Percentiles rank a stretch among this genome's conserved stretches.
phyloP scores from a whole-genome alignment of 2,113 vertebrate species.

The Phalacrocorax carbo region DNA sequence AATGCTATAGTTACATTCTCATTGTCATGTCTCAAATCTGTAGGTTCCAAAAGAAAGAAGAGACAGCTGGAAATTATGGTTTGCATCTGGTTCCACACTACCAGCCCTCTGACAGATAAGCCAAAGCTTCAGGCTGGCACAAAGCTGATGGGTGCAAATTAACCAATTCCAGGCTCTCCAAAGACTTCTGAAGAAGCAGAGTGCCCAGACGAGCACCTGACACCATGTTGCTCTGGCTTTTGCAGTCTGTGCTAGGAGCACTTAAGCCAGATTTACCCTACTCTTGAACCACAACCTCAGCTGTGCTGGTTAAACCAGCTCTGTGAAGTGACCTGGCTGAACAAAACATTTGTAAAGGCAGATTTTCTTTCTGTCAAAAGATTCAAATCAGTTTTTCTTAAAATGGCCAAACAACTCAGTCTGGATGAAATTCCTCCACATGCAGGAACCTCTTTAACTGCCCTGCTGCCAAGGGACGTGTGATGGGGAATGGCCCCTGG shows the following conservation, averaged over 20 bases:
- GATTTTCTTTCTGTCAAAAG: not conserved
- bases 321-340: not conserved
- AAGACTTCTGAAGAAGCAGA: not conserved
- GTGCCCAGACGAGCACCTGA: not conserved
- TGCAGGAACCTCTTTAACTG: not conserved
- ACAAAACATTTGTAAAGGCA: not conserved
- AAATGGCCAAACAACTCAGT: not conserved
- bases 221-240: not conserved
- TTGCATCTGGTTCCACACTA: not conserved
- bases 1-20: not conserved
- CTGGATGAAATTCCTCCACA: not conserved
- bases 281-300: not conserved
- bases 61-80: not conserved
- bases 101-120: not conserved
- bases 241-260: not conserved
- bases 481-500: not conserved
- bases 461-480: not conserved
- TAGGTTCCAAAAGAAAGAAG: not conserved
- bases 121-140: not conserved
- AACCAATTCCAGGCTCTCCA: not conserved
- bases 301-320: not conserved
- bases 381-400: not conserved
- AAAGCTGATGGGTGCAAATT: not conserved
- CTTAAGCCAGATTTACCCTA: not conserved
- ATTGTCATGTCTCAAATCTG: not conserved